phyloP scores from a whole-genome alignment of 2,113 vertebrate species.

The Platysternon megacephalum region DNA sequence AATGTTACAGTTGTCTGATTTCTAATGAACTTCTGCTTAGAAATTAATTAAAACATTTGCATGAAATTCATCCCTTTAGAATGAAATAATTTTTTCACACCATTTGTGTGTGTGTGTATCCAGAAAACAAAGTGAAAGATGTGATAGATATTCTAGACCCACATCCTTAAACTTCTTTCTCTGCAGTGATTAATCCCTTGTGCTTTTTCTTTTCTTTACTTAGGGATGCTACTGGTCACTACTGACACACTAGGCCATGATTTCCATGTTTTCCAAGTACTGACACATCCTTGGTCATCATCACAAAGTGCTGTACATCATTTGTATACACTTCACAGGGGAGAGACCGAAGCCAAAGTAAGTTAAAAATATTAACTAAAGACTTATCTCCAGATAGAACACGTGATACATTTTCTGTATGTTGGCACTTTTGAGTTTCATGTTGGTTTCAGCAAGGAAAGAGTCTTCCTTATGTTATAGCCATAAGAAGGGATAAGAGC shows the following conservation, averaged over 20 bases:
- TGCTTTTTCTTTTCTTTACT: constrained; percentile 36
- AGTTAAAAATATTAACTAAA: constrained; percentile 66
- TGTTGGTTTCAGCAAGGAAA: constrained; percentile 71
- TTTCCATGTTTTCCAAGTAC: constrained; percentile 97
- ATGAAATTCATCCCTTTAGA: constrained; percentile 8
- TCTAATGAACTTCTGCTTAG: neutral
- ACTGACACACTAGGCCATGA: constrained; percentile 96
- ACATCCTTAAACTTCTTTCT: neutral
- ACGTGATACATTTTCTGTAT: constrained; percentile 56
- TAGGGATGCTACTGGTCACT: constrained; percentile 97
- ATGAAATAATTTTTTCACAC: neutral
- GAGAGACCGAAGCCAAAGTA: constrained; percentile 99
- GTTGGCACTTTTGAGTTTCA: constrained; percentile 50
- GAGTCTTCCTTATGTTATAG: constrained; percentile 57
- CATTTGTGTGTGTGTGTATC: neutral
- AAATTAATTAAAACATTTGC: neutral
- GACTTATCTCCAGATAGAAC: constrained; percentile 56
- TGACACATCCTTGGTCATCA: constrained; percentile 97
- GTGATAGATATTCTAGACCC: neutral
- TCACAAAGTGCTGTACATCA: constrained; percentile 98
- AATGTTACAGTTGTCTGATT: neutral
- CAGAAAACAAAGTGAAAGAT: constrained; percentile 1
- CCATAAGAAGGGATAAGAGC: constrained; percentile 61
- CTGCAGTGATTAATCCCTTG: constrained; percentile 34
- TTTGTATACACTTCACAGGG: constrained; percentile 97